These are phyloP conservation scores for Andrena minutula DNA, from an alignment of 2,888 invertebrate species.

Conservation along the genomic window DNA sequence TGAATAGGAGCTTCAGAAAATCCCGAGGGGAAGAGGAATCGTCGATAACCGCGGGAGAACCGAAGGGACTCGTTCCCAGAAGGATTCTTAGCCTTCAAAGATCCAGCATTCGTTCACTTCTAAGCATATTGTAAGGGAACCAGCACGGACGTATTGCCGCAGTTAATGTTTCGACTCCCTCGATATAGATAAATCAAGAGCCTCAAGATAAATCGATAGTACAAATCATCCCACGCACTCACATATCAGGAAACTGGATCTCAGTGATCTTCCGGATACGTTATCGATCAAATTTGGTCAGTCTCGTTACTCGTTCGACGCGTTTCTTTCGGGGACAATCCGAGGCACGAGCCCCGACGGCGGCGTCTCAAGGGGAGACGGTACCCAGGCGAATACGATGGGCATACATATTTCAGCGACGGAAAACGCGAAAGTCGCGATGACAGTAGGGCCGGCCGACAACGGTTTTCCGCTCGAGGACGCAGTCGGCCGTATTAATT, in stretches of 20 bases:
- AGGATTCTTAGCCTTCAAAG: neutral
- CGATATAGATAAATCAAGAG: neutral
- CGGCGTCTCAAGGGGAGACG: neutral
- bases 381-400: slow-evolving; percentile 1
- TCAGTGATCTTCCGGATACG: neutral
- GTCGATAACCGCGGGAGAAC: neutral
- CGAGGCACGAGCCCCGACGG: neutral
- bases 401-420: neutral
- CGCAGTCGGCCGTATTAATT: slow-evolving; percentile 59
- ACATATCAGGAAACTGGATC: neutral
- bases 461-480: slow-evolving; percentile 31
- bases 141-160: neutral
- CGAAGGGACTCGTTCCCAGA: neutral
- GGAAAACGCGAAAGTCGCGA: slow-evolving; percentile 25
- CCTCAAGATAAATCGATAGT: neutral
- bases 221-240: slow-evolving; percentile 1
- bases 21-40: neutral
- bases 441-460: neutral
- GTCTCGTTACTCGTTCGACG: slow-evolving; percentile 21
- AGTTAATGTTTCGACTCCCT: neutral
- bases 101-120: neutral
- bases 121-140: neutral
- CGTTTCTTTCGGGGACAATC: slow-evolving; percentile 14
- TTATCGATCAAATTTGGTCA: slow-evolving; percentile 44
- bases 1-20: too few species aligned